Percentiles rank a stretch among this genome's conserved stretches.
Evolutionary conservation across 2,797 vertebrate species (phyloP).

Genomic region (Xyrichtys novacula): DNA sequence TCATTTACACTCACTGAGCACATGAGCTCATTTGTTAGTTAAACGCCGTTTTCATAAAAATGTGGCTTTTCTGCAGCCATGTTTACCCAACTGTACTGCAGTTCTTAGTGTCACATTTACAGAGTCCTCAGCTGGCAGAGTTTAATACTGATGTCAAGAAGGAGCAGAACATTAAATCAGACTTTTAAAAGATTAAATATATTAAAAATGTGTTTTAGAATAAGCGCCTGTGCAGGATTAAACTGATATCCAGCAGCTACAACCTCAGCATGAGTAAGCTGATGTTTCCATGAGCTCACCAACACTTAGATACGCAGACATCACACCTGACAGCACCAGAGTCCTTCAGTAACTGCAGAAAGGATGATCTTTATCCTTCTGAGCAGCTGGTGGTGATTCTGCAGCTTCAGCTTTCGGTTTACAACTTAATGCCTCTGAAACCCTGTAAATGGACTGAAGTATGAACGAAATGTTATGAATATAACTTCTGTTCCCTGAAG

Average conservation of each 20-base stretch:
- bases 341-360: background rate
- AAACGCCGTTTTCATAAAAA: background rate
- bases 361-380: background rate
- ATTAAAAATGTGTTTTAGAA: background rate
- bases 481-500: too few relatives aligned
- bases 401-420: background rate
- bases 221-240: background rate
- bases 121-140: background rate
- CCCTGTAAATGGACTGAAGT: too few relatives aligned
- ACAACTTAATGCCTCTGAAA: too few relatives aligned
- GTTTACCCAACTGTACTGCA: background rate
- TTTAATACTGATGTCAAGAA: slow-evolving; percentile 4
- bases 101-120: slow-evolving; percentile 6
- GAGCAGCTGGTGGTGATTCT: background rate
- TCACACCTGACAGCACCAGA: background rate
- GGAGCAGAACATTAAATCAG: slow-evolving; percentile 11
- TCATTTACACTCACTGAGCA: background rate
- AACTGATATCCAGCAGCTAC: slow-evolving; percentile 1
- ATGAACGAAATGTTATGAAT: too few relatives aligned
- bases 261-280: background rate
- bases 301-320: background rate
- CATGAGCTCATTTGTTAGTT: background rate
- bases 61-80: background rate
- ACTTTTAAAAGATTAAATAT: slow-evolving; percentile 2
- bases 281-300: background rate